phyloP scores from a whole-genome alignment of 1,140 invertebrate species.

The Scaptomyza pallida region DNA sequence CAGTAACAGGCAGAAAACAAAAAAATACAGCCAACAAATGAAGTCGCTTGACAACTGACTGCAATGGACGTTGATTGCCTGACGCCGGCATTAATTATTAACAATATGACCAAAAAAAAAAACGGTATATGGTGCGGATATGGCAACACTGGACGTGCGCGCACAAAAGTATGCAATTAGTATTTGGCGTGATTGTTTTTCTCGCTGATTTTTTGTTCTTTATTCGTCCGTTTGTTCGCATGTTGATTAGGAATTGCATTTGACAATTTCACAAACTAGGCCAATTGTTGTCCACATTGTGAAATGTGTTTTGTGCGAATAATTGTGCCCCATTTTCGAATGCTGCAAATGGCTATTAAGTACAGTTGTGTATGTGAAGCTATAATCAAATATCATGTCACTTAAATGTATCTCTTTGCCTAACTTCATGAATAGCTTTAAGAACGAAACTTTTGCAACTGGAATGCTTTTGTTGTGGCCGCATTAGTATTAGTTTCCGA shows the following conservation, averaged over 20 bases:
- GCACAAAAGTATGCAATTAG: constrained; percentile 74
- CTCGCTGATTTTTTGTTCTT: constrained; percentile 14
- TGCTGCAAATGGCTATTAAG: neutral
- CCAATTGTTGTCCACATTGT: constrained; percentile 27
- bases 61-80: constrained; percentile 74
- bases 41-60: constrained; percentile 76
- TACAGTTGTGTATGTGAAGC: neutral
- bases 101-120: constrained; percentile 37
- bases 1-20: neutral
- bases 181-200: constrained; percentile 55
- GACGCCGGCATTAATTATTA: constrained; percentile 74
- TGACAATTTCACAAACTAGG: constrained; percentile 15
- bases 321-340: constrained; percentile 25
- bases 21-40: constrained; percentile 43
- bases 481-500: constrained; percentile 1
- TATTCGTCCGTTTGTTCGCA: constrained; percentile 14
- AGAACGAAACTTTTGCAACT: neutral
- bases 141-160: constrained; percentile 38
- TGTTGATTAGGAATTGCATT: constrained; percentile 38
- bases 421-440: neutral
- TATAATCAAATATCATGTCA: neutral
- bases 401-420: no score
- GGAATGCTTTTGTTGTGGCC: neutral
- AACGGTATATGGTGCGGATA: constrained; percentile 1
- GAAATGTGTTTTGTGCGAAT: constrained; percentile 14